Percentiles rank a stretch among this genome's conserved stretches.
Evolutionary conservation across 2,797 vertebrate species (phyloP).

Genomic region (Macropus fuliginosus): DNA sequence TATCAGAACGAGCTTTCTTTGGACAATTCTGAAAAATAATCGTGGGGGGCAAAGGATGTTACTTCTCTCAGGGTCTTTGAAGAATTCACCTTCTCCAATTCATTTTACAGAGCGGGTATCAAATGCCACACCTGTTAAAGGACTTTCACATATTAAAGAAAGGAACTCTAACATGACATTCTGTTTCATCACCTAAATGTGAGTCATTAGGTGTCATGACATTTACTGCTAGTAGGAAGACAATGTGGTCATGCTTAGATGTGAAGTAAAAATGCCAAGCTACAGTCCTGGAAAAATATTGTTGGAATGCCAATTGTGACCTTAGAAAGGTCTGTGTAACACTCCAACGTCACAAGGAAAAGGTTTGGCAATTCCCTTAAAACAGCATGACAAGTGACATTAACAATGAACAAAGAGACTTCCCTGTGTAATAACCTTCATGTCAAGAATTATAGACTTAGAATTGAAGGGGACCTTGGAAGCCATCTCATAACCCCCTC

Average conservation of each 20-base stretch:
- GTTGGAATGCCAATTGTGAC: not conserved
- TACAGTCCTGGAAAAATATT: not conserved
- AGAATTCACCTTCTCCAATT: not conserved
- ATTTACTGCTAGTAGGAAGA: not conserved
- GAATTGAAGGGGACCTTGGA: not conserved
- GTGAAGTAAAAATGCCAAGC: not conserved
- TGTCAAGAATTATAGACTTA: not conserved
- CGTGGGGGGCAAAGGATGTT: not conserved
- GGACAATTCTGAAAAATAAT: not conserved
- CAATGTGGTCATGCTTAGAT: not conserved
- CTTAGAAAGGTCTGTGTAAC: not conserved
- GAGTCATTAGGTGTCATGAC: not conserved
- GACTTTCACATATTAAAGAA: not conserved
- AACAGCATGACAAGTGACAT: not conserved
- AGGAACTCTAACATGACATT: not conserved
- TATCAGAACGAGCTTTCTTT: not conserved
- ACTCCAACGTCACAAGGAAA: not conserved
- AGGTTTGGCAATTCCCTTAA: not conserved
- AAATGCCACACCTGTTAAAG: not conserved
- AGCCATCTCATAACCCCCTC: not conserved
- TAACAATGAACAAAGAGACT: not conserved
- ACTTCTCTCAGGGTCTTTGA: not conserved
- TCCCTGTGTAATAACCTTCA: not conserved
- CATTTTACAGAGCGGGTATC: not conserved
- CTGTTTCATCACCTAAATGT: not conserved